phyloP scores from a whole-genome alignment of 2,888 invertebrate genomes.

The Leptinotarsa haldemani region DNA sequence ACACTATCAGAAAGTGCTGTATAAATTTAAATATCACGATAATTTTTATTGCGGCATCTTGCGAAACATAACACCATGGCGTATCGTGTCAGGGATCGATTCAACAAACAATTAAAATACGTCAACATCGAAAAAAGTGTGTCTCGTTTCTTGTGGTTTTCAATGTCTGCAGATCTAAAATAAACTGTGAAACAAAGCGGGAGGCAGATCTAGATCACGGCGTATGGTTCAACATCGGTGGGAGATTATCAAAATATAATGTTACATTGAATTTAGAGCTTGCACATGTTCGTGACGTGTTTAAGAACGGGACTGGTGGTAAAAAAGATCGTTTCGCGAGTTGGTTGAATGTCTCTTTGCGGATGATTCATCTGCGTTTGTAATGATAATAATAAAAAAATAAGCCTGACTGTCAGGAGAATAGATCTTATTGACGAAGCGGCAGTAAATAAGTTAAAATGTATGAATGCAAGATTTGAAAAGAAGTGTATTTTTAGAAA shows the following conservation, averaged over 20 bases:
- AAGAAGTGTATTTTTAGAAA: too few species aligned
- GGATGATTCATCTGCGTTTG: slow-evolving; percentile 3
- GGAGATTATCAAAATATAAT: slow-evolving; percentile 61
- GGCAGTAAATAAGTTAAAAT: too few species aligned
- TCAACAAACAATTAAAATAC: not conserved
- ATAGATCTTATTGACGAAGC: too few species aligned
- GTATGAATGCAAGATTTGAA: too few species aligned
- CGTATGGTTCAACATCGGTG: slow-evolving; percentile 50
- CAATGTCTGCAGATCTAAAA: slow-evolving; percentile 44
- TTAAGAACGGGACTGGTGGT: slow-evolving; percentile 16
- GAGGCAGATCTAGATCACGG: slow-evolving; percentile 44
- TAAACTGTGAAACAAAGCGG: slow-evolving; percentile 50
- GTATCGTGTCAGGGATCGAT: not conserved
- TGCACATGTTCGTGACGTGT: slow-evolving; percentile 22
- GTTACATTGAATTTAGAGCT: slow-evolving; percentile 46
- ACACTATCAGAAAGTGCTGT: too few species aligned
- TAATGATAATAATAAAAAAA: not conserved
- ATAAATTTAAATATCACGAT: too few species aligned
- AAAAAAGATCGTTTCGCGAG: slow-evolving; percentile 29
- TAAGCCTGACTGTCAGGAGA: too few species aligned
- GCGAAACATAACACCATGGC: not conserved
- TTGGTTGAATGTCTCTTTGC: not conserved
- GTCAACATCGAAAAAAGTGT: slow-evolving; percentile 9
- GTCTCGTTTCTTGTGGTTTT: slow-evolving; percentile 26
- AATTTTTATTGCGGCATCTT: not conserved